These are phyloP conservation scores for Cerastoderma edule DNA, from an alignment of 2,888 invertebrate genomes.

Conservation along the genomic window DNA sequence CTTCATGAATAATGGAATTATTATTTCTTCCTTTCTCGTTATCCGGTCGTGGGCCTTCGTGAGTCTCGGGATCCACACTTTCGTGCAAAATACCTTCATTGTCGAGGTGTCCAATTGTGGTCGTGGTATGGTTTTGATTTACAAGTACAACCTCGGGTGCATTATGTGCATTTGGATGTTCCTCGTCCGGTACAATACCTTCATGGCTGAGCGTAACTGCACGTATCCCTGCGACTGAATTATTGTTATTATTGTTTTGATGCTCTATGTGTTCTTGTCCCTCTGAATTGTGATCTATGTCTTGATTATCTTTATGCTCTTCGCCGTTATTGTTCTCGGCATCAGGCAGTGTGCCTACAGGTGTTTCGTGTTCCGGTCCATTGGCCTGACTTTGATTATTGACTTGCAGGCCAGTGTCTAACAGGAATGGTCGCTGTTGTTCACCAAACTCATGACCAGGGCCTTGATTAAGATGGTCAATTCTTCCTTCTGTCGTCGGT, in stretches of 20 bases:
- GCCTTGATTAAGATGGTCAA: not conserved
- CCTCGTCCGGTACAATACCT: not conserved
- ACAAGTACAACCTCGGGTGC: conserved; percentile 6
- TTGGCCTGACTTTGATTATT: not conserved
- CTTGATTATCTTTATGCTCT: not conserved
- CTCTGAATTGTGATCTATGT: conserved; percentile 7
- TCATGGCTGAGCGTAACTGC: not conserved
- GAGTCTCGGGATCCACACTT: not conserved
- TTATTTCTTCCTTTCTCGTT: conserved; percentile 27
- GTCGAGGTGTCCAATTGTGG: not conserved
- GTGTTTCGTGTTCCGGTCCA: not conserved
- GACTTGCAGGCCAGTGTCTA: not conserved
- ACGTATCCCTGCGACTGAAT: not conserved
- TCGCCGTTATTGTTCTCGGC: not conserved
- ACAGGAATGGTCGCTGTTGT: not conserved
- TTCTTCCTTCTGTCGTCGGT: not conserved
- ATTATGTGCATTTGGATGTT: not conserved
- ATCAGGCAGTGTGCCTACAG: not conserved
- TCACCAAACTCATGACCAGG: not conserved
- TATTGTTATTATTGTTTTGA: not conserved
- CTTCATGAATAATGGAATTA: conserved; percentile 10
- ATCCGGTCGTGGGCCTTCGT: not conserved
- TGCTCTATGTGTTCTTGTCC: not conserved
- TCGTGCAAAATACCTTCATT: not conserved
- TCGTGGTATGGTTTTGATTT: not conserved